Conservation (phyloP, 2,797 vertebrate species). For the Chromis chromis region DNA sequence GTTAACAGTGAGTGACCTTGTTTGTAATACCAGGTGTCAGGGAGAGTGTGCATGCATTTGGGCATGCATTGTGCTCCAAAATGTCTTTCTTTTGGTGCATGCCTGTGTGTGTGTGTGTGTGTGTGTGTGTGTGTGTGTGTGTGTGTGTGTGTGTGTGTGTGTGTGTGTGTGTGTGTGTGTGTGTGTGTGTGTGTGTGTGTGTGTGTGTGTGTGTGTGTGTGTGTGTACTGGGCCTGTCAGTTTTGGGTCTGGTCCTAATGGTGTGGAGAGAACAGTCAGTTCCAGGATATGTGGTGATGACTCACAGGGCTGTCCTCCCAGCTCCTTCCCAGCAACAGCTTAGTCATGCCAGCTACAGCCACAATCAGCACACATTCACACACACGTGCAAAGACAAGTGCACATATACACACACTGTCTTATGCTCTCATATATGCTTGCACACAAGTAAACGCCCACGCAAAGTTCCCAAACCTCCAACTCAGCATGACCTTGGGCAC, state of each 20-base stretch:
- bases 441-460: constrained; percentile 23
- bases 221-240: constrained; percentile 47
- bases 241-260: constrained; percentile 74
- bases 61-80: constrained; percentile 37
- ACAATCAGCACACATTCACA: constrained; percentile 60
- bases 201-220: constrained; percentile 33
- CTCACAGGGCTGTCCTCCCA: constrained; percentile 85
- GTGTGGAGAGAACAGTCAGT: constrained; percentile 79
- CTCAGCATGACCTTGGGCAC: constrained; percentile 20
- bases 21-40: constrained; percentile 51
- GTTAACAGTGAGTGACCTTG: constrained; percentile 56
- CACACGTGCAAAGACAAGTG: constrained; percentile 35
- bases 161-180: no score
- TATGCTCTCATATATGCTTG: constrained; percentile 20
- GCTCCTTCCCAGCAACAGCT: constrained; percentile 85
- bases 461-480: constrained; percentile 17
- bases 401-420: constrained; percentile 18
- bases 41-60: constrained; percentile 51
- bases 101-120: constrained; percentile 27
- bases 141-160: no score
- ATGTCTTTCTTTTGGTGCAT: constrained; percentile 15
- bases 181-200: constrained; percentile 10
- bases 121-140: constrained; percentile 23
- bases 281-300: constrained; percentile 86
- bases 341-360: constrained; percentile 82